Base-by-base conservation (phyloP, 2,113 vertebrate genomes). In the Seriola quinqueradiata region DNA sequence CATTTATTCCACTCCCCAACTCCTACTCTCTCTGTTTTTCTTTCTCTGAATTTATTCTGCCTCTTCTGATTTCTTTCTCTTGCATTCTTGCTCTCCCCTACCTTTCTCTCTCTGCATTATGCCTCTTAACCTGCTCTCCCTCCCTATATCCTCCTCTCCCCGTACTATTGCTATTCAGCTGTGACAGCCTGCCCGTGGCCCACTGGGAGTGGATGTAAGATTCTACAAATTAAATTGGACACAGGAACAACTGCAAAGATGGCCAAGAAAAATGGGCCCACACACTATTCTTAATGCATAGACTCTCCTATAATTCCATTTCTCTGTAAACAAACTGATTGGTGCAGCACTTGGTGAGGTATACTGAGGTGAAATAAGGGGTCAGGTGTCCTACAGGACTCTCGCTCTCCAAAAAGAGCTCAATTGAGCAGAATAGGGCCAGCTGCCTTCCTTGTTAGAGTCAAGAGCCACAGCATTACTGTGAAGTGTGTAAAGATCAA, bases 191-290 rank as follows among this genome's bases (percentile, higher is more conserved):
- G 75, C 59, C 80, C 63, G 63, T 40, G 66, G 70, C 72, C 79
- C 34, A 23, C 57, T 70, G 73, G 70, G 77, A 79, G 48, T 60
- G 69, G 54, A 70, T 70, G 75, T 57, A 72, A 25, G 66, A 80
- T 72, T 82, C 77, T 61, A 81, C 76, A 86, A 90, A 90, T 88
- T 77, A 85, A 91, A 90, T 65, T 85, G 72, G 80, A 87, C 82
- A 83, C 75, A 63, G 75, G 46, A 80, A 83, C 76, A 88, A 85
- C 79, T 59, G 75, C 52, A 70, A 48, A 77, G 78, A 70, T 55
- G n/a, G 58, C 44, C n/a, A 10, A 58, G 60, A 12, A 58, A 87
- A 90, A 82, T 73, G 55, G 52, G 36, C 44, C 23, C 21, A 42
- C 40, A 52, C 28, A 58, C 38, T 57, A 52, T 42, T 59, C 38